Base-by-base conservation (phyloP, 2,888 invertebrate genomes). In the Drosophila siamana region DNA sequence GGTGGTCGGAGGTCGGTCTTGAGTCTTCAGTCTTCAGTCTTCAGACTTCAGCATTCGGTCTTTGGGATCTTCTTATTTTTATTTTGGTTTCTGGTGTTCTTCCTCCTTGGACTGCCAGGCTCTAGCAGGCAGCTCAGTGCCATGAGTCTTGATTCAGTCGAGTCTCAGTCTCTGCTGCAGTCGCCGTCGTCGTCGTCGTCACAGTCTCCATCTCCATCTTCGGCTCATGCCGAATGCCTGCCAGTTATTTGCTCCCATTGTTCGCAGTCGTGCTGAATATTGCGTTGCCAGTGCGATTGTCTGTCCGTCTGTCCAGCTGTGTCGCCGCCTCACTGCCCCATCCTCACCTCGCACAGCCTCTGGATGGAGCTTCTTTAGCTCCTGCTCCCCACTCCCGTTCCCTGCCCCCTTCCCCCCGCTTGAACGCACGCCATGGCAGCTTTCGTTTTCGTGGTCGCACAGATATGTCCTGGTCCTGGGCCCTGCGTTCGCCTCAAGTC, bases 211-310 rank as follows among this genome's bases (percentile, higher is more conserved):
- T 51, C 40, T 50, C 60, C 76, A 65, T 57, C 73, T 73, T 63
- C 74, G 78, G 77, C 73, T 73, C 56, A 71, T 74, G 70, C 81
- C 74, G 75, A 69, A 87, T 88, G 86, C 86, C 86, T 80, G 77
- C 78, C 79, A 86, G 88, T 88, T 86, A 86, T 86, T 86, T 86
- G 85, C 85, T 86, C 85, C 88, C 88, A 88, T 86, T 86, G 85
- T 86, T 86, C 79, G 73, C 79, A 78, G 78, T 86, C 88, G 86
- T 88, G 86, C 78, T 71, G 74, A 76, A 76, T 86, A 79, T 79
- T 87, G 80, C 86, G 88, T 87, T 74, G 63, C 73, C 40, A 57
- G 41, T 22, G 40, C 38, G 33, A 28, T 50, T 22, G 46, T 50
- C 50, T 15, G 15, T 7, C 48, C 8, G 9, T 2, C 51, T 15